These are phyloP conservation scores for Eupithecia pulchellata DNA, from an alignment of 2,888 invertebrate species.

Conservation along the genomic window DNA sequence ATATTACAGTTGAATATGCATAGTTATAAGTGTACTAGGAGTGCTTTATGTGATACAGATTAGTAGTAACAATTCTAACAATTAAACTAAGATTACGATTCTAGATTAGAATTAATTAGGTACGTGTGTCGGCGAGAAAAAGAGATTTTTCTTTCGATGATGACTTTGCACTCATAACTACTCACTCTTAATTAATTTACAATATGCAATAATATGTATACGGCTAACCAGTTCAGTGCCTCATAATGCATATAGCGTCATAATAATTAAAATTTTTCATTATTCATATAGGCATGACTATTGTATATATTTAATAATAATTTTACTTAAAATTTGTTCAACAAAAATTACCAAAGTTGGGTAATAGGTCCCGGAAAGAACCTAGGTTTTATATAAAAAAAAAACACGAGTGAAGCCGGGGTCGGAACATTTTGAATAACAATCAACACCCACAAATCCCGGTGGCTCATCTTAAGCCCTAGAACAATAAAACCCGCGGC, in stretches of 20 bases:
- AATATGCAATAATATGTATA: no score
- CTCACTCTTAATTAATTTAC: no score
- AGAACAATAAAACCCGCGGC: slow-evolving; percentile 6
- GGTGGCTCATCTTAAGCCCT: background rate
- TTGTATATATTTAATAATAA: no score
- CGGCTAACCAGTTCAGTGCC: no score
- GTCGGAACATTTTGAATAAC: background rate
- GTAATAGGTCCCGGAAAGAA: background rate
- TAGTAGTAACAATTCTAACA: background rate
- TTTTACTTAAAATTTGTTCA: no score
- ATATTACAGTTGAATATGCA: background rate
- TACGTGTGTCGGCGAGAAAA: background rate
- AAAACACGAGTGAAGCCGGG: background rate
- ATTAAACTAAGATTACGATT: no score
- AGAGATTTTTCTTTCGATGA: background rate
- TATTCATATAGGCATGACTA: no score
- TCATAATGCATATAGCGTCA: no score
- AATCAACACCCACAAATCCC: background rate
- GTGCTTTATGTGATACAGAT: background rate
- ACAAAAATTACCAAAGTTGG: background rate
- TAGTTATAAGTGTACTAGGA: background rate
- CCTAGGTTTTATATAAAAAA: background rate
- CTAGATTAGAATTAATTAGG: no score
- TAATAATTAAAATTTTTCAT: no score
- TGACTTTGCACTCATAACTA: background rate